Percentiles rank a stretch among this genome's conserved stretches.
Conservation (phyloP, 2,797 vertebrate genomes). For the Hyperoplus immaculatus region DNA sequence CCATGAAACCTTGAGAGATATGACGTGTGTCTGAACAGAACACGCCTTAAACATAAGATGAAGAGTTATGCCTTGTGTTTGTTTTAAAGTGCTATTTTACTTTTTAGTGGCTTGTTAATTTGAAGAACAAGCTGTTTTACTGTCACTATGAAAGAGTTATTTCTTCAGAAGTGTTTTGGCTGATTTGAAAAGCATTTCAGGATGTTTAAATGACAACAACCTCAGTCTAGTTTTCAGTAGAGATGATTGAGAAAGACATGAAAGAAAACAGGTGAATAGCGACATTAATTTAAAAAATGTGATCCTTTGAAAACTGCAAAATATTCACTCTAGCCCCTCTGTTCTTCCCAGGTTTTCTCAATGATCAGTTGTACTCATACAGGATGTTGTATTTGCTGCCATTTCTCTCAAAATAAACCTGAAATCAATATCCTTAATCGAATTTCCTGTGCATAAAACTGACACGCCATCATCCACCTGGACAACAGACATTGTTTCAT, state of each 20-base stretch:
- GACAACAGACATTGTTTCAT: constrained; percentile 9
- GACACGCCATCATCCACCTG: constrained; percentile 22
- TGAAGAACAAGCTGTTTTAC: constrained; percentile 39
- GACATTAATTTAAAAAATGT: background rate
- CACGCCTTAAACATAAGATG: constrained; percentile 14
- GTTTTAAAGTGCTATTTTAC: constrained; percentile 41
- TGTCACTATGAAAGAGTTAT: constrained; percentile 44
- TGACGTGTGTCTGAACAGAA: constrained; percentile 7
- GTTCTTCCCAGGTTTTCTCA: background rate
- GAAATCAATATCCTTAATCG: background rate
- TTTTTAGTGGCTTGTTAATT: constrained; percentile 58
- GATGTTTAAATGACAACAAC: constrained; percentile 29
- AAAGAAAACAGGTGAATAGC: background rate
- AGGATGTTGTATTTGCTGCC: constrained; percentile 12
- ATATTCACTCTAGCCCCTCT: background rate
- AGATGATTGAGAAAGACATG: background rate
- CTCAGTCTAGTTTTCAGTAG: constrained; percentile 19
- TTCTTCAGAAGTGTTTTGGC: constrained; percentile 30
- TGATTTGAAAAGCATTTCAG: constrained; percentile 21
- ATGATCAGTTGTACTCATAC: background rate
- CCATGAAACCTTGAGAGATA: constrained; percentile 44
- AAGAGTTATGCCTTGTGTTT: background rate
- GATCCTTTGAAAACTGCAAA: background rate
- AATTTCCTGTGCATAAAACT: constrained; percentile 38
- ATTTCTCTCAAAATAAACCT: background rate